Evolutionary conservation across 2,888 invertebrate genomes (phyloP), one percentile per base, ranked within the genome.

Genomic region (Parelbella ahira): DNA sequence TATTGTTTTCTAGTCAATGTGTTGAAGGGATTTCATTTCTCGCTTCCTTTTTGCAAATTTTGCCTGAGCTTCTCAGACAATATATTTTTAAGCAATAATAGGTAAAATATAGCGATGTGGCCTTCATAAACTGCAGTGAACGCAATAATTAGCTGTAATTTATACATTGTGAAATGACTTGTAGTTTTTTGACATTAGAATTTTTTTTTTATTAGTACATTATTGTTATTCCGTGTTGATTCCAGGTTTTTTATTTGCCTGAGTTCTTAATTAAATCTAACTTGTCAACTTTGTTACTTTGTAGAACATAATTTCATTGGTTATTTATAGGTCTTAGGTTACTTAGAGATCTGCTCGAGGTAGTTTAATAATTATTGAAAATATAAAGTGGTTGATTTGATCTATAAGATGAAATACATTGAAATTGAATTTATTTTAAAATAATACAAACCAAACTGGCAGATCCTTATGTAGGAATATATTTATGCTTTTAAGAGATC

Each of bases 11-110:
- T 65, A 65, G 62, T 57, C 60, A 54, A 52, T 27, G 51, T 43
- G 49, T 37, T 55, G 53, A 56, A n/a, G 52, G 48, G 51, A 50
- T 41, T 25, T 25, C 39, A 38, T 15, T 44, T 42, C 48, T 37
- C 37, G 12, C 37, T 44, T 39, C 28, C 30, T 32, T 39, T 41
- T 28, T 34, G 20, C 18, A 15, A 15, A 34, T 38, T 21, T 28
- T 36, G 34, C 36, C 34, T 30, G 42, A 28, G 48, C 33, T 48
- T 44, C 34, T 51, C 33, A 47, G 45, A 49, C 45, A 46, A 49
- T 57, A 53, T 58, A 56, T 62, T 60, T 64, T 61, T 56, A 56
- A 66, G 70, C 67, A 68, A 69, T 72, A 66, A 60, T 58, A 54
- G 41, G 20, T 57, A 57, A 53, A 51, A 38, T 30, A 47, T 54